Base-by-base conservation (phyloP, 2,888 invertebrate species). In the Eilema caniola region DNA sequence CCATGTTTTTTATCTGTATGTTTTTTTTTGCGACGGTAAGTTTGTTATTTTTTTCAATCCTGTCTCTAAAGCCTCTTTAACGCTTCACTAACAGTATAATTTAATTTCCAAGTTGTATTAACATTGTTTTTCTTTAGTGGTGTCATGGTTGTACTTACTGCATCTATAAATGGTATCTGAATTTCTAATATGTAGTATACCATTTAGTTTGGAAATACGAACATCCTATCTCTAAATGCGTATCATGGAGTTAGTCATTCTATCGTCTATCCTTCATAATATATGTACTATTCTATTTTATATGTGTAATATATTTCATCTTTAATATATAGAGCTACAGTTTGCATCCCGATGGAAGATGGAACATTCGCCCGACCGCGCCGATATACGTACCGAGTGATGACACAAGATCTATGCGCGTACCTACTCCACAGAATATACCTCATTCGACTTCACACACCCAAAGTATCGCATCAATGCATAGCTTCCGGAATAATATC, bases 391-490 rank as follows among this genome's bases (percentile, higher is more conserved):
- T 94, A 24, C 94, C 95, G 8, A 92, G 83, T 80, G 94, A 95
- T 71, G 95, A 95, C 59, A 83, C 91, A 62, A 87, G 94, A 81
- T 89, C 90, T 3, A 88, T 89, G 70, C 86, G 94, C 11, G 88
- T 90, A 57, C 90, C 93, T 1, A 93, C 94, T 53, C 93, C 95
- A 28, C 94, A 93, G 83, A 94, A 90, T 75, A 91, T 95, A 72
- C 95, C 95, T 10, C 95, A 95, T 82, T 94, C 94, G 75, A 89
- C 95, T 8, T 95, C 95, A 1, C 95, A 95, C 80, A 92, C 95
- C 59, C 95, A 95, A 81, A 95, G 95, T 83, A 95, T 95, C 72
- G 95, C 95, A 14, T 95, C 95, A 59, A 95, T 95, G 94, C 95
- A 95, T 89, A 95, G 95, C 94, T 94, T 93, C 91, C 90, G 94